Evolutionary conservation across 1,140 invertebrate species (phyloP).

Genomic region (Drosophila simulans): DNA sequence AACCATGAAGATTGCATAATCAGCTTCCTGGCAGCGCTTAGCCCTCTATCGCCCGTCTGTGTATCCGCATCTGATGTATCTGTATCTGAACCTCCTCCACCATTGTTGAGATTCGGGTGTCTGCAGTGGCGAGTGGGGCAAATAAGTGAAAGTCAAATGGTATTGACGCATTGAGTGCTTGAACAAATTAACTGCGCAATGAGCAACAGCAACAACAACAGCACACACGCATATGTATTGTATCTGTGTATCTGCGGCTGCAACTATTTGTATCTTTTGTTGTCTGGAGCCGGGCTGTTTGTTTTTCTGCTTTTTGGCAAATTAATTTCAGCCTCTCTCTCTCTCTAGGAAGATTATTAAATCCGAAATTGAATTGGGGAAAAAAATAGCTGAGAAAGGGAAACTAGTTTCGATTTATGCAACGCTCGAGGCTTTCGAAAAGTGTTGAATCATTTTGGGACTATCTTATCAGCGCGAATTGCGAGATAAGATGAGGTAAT

Average conservation of each 20-base stretch:
- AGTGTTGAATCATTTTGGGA: conserved; percentile 30
- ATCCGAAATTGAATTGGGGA: conserved; percentile 32
- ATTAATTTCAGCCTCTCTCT: conserved; percentile 46
- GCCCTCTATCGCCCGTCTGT: conserved; percentile 4
- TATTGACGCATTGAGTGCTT: conserved; percentile 80
- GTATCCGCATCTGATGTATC: conserved; percentile 7
- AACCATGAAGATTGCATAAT: conserved; percentile 20
- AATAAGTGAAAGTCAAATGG: conserved; percentile 80
- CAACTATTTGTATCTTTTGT: conserved; percentile 55
- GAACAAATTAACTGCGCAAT: conserved; percentile 82
- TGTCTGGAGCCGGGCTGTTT: conserved; percentile 24
- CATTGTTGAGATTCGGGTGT: conserved; percentile 48
- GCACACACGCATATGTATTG: conserved; percentile 14
- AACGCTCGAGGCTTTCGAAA: conserved; percentile 32
- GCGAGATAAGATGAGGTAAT: conserved; percentile 8
- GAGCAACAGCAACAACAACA: conserved; percentile 43
- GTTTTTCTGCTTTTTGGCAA: conserved; percentile 41
- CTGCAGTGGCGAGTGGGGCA: conserved; percentile 50
- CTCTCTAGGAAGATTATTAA: conserved; percentile 50
- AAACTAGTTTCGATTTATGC: conserved; percentile 55
- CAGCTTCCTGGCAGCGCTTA: conserved; percentile 9
- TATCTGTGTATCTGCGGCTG: conserved; percentile 33
- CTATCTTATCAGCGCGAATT: conserved; percentile 22
- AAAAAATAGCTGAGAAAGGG: conserved; percentile 28
- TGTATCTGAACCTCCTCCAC: conserved; percentile 30